Percentiles rank a stretch among this genome's conserved stretches.
Evolutionary conservation across 2,888 invertebrate species (phyloP).

Genomic region (Hoplodrina ambigua): DNA sequence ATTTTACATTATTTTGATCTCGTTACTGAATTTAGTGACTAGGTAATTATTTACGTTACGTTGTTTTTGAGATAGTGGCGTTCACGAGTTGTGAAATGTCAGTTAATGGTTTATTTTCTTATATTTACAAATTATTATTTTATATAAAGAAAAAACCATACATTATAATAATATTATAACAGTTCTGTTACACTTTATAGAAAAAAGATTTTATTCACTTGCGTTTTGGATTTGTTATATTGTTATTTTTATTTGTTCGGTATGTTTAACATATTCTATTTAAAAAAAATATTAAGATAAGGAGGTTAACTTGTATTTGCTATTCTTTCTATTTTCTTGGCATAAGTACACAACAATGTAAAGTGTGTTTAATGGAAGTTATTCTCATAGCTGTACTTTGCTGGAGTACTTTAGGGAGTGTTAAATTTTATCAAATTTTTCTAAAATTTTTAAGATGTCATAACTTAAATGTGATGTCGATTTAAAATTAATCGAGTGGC

Average conservation of each 20-base stretch:
- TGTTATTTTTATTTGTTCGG: slow-evolving; percentile 44
- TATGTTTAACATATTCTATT: slow-evolving; percentile 37
- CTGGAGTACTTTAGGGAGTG: neutral
- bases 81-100: slow-evolving; percentile 34
- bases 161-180: slow-evolving; percentile 12
- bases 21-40: slow-evolving; percentile 58
- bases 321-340: neutral
- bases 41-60: slow-evolving; percentile 40
- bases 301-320: slow-evolving; percentile 5
- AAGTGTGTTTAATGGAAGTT: neutral
- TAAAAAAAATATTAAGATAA: slow-evolving; percentile 14
- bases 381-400: slow-evolving; percentile 2
- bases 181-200: slow-evolving; percentile 40
- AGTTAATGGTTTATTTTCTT: slow-evolving; percentile 29
- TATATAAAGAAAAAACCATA: no score
- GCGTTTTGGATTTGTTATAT: slow-evolving; percentile 40
- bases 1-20: slow-evolving; percentile 56
- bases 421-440: neutral
- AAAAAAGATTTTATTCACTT: slow-evolving; percentile 22
- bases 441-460: neutral
- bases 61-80: slow-evolving; percentile 34
- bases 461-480: slow-evolving; percentile 26
- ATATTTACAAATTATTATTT: slow-evolving; percentile 44
- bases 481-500: slow-evolving; percentile 34
- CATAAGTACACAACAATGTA: neutral